Conservation (phyloP, 37 sponge, comb jelly and placozoan genomes). For the Bolinopsis microptera region DNA sequence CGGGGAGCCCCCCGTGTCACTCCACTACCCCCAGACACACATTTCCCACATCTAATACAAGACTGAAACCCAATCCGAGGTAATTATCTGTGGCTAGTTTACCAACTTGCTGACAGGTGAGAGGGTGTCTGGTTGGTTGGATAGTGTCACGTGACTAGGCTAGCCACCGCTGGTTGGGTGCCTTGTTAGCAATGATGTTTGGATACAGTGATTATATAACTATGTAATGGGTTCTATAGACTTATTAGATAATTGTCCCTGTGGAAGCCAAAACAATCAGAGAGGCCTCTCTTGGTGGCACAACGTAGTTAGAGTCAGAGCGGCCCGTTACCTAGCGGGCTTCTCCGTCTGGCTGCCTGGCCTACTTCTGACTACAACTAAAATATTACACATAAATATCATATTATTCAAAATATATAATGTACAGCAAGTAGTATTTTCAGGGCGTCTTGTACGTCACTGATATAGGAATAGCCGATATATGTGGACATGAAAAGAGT, state of each 20-base stretch:
- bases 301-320: not conserved
- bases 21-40: not conserved
- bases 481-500: not conserved
- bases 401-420: not conserved
- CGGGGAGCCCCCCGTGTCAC: not conserved
- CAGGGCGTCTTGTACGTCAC: too few species aligned
- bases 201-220: conserved; percentile 56
- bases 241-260: conserved; percentile 31
- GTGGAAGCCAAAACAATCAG: conserved; percentile 27
- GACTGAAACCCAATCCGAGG: conserved; percentile 49
- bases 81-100: conserved; percentile 34
- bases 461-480: not conserved
- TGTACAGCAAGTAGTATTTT: not conserved
- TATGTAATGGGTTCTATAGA: conserved; percentile 54
- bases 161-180: not conserved
- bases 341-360: not conserved
- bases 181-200: not conserved
- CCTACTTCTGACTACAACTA: not conserved
- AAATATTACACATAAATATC: not conserved
- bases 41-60: conserved; percentile 24
- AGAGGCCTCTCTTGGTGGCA: not conserved
- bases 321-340: not conserved
- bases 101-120: conserved; percentile 13
- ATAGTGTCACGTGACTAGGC: not conserved
- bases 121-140: not conserved